Evolutionary conservation across 2,888 invertebrate genomes (phyloP).

Genomic region (Brenthis daphne): DNA sequence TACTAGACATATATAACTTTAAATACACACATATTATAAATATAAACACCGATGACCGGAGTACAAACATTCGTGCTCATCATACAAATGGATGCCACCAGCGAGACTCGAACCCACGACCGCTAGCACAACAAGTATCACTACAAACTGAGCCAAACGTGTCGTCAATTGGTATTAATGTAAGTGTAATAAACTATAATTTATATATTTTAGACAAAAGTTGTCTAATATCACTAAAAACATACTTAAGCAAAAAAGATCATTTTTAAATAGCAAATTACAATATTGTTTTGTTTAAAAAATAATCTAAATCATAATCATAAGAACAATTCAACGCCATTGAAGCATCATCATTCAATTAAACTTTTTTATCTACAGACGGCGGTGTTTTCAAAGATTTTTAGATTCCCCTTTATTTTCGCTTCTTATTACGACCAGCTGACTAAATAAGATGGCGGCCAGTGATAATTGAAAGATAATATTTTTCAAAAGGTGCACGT

Average conservation of each 20-base stretch:
- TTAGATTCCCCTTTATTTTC: slow-evolving; percentile 28
- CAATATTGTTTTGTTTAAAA: slow-evolving; percentile 2
- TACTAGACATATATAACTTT: too few relatives aligned
- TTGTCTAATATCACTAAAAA: neutral
- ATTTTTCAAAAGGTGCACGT: slow-evolving; percentile 41
- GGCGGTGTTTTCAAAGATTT: slow-evolving; percentile 3
- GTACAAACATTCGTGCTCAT: too few relatives aligned
- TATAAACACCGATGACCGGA: too few relatives aligned
- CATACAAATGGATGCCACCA: too few relatives aligned
- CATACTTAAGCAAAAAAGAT: neutral
- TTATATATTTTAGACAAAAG: too few relatives aligned
- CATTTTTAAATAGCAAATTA: neutral
- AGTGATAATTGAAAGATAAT: slow-evolving; percentile 47
- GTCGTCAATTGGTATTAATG: too few relatives aligned
- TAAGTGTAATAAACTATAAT: too few relatives aligned
- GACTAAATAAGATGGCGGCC: slow-evolving; percentile 43
- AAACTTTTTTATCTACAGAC: slow-evolving; percentile 14
- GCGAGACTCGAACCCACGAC: too few relatives aligned
- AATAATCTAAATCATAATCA: slow-evolving; percentile 2
- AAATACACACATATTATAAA: too few relatives aligned
- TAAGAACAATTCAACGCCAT: slow-evolving; percentile 4
- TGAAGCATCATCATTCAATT: slow-evolving; percentile 30
- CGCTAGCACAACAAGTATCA: too few relatives aligned
- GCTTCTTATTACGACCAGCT: slow-evolving; percentile 35
- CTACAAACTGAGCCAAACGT: too few relatives aligned